Percentiles rank a stretch among this genome's conserved stretches.
Conservation (phyloP, 2,888 invertebrate species). For the Drosophila pseudotalamancana region DNA sequence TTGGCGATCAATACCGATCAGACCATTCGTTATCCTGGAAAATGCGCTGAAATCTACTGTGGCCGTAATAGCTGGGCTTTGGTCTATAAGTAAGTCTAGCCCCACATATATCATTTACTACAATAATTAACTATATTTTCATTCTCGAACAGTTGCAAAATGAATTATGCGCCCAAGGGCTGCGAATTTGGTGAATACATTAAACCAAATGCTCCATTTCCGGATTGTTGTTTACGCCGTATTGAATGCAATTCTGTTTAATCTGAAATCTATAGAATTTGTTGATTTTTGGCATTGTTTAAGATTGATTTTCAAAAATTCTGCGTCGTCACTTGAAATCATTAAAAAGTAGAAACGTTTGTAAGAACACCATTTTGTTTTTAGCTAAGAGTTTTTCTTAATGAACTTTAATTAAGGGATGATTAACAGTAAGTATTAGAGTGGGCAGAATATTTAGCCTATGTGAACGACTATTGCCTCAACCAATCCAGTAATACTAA, state of each 20-base stretch:
- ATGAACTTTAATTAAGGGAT: too few species aligned
- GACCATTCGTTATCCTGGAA: slow-evolving; percentile 36
- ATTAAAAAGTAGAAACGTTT: background rate
- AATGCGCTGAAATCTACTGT: slow-evolving; percentile 52
- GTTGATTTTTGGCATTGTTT: background rate
- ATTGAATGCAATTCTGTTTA: slow-evolving; percentile 29
- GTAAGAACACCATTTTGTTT: background rate
- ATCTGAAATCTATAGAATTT: background rate
- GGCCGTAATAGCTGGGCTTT: slow-evolving; percentile 57
- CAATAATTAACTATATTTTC: background rate
- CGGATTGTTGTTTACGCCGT: slow-evolving; percentile 41
- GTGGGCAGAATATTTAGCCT: too few species aligned
- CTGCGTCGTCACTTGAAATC: background rate
- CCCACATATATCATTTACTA: background rate
- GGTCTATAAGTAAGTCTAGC: slow-evolving; percentile 41
- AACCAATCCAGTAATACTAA: too few species aligned
- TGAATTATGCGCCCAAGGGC: slow-evolving; percentile 1
- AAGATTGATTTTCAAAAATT: slow-evolving; percentile 14
- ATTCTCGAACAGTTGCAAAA: slow-evolving; percentile 25
- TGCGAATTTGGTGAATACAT: slow-evolving; percentile 22
- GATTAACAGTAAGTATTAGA: too few species aligned
- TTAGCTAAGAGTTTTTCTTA: background rate
- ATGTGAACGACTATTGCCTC: too few species aligned
- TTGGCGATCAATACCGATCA: slow-evolving; percentile 24
- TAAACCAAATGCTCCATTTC: slow-evolving; percentile 21